Conservation (phyloP, 2,888 invertebrate species). For the Conus canariensis region DNA sequence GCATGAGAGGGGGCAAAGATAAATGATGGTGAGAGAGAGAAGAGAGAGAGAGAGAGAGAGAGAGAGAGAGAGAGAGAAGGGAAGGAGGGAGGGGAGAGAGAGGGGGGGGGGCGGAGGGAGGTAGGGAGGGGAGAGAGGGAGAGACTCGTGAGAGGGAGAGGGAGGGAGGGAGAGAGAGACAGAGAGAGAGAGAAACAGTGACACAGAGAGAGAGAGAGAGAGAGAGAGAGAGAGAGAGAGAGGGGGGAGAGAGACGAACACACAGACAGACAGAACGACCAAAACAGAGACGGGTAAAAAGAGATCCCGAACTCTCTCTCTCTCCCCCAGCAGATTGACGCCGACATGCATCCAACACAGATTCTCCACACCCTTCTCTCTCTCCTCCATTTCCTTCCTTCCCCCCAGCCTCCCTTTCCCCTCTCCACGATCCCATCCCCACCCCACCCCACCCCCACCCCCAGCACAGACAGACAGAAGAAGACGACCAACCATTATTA, state of each 20-base stretch:
- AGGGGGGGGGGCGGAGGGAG: background rate
- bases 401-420: no score
- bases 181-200: background rate
- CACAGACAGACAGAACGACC: background rate
- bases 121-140: background rate
- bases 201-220: background rate
- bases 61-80: background rate
- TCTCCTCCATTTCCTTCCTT: no score
- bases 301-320: no score
- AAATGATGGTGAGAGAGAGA: background rate
- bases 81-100: background rate
- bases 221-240: background rate
- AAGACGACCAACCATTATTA: no score
- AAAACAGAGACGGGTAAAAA: no score
- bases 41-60: background rate
- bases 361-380: no score
- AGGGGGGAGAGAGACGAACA: no score
- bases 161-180: background rate
- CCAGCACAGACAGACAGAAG: no score
- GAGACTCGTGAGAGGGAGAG: background rate
- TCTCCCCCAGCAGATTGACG: no score
- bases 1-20: background rate
- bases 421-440: no score
- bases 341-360: no score
- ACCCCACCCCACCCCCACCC: no score